These are phyloP conservation scores for Ptychobarbus kaznakovi DNA, from an alignment of 2,797 vertebrate species.

Conservation along the genomic window DNA sequence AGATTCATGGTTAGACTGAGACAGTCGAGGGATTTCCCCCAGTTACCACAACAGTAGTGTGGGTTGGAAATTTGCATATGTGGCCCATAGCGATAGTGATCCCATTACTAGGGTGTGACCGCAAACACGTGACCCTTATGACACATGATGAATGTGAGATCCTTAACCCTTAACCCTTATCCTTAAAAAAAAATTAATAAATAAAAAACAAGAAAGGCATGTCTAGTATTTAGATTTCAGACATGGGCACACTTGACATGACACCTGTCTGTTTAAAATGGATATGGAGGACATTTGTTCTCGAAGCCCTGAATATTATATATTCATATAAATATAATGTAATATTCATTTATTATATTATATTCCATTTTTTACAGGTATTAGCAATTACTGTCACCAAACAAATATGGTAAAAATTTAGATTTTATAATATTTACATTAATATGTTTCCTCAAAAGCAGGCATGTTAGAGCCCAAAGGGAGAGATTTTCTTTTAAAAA, in stretches of 20 bases:
- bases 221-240: background rate
- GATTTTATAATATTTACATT: background rate
- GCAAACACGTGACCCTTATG: conserved; percentile 64
- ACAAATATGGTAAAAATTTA: background rate
- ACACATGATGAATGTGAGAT: background rate
- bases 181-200: background rate
- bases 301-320: background rate
- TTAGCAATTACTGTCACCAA: background rate
- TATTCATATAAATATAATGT: background rate
- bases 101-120: conserved; percentile 77
- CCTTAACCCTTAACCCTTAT: too few relatives aligned
- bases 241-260: background rate
- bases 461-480: background rate
- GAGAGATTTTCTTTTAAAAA: background rate
- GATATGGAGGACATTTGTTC: background rate
- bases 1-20: background rate
- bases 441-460: background rate
- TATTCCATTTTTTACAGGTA: background rate
- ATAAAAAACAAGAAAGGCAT: background rate
- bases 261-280: background rate
- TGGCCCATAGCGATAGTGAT: conserved; percentile 71
- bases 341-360: background rate
- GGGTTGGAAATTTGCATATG: conserved; percentile 76
- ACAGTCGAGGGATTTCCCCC: conserved; percentile 71
- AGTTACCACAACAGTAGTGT: conserved; percentile 64